Evolutionary conservation across 2,797 vertebrate species (phyloP), one percentile per base, ranked within the genome.

Genomic region (Gobio occitaniae): DNA sequence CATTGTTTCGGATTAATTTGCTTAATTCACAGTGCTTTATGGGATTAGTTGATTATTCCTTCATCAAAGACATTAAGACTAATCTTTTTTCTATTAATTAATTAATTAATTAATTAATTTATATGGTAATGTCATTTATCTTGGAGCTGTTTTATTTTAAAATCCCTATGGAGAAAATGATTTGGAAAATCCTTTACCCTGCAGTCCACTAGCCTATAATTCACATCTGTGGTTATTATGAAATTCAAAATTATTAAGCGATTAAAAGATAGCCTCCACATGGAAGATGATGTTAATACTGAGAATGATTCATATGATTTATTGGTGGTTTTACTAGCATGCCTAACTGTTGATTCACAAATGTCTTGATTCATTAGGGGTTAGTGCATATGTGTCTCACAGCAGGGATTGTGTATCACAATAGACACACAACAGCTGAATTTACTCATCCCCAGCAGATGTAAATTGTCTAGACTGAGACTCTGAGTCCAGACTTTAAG

Each of bases 351-450:
- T 79, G 77, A 79, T 50, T 79, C 61, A 61, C 41, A 48, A 11
- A 63, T 63, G 75, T 25, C 38, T 69, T 32, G 48, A 84, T 56
- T 84, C 16, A 59, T 19, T 10, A 52, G 48, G n/a, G 4, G 15
- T 78, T 47, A 44, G 63, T 69, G 36, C 12, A n/a, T 66, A 25
- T 82, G 80, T 74, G 29, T 48, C 25, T 74, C 25, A 29, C 38
- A 76, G 78, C 36, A 68, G 61, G 48, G 36, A 70, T 10, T 50
- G 32, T 17, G 13, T 52, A 50, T 75, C 16, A n/a, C 52, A 25
- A 38, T 21, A 75, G 38, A 86, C 66, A 52, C 44, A 52, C 36
- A 74, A 29, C 47, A 48, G 66, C 80, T 80, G 52, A 78, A 52
- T 36, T 36, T 56, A 13, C 25, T 72, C 66, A 44, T 70, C 7